Evolutionary conservation across 1,140 invertebrate species (phyloP), one percentile per base, ranked within the genome.

Genomic region (Piezodorus guildinii): DNA sequence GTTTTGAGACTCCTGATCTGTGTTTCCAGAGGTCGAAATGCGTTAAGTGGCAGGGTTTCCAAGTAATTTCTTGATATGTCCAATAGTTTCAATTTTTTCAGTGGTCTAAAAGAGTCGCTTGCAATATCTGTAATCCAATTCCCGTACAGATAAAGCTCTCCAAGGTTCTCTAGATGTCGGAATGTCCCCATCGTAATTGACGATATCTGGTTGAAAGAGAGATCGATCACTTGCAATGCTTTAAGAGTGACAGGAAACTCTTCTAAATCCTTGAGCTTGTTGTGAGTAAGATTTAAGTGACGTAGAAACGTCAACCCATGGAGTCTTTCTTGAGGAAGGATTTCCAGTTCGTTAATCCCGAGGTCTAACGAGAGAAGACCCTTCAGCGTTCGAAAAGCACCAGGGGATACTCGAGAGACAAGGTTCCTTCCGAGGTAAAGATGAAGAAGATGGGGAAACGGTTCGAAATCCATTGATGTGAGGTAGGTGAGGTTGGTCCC

Each of bases 51-150:
- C 58, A 95, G 77, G 69, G 84, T 82, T 73, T 90, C 86, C 62
- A 95, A 81, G 71, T 88, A 86, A 76, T 95, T 95, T 64, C 82
- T 81, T 68, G 88, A 88, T 30, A 94, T 77, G 74, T 94, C 90
- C 19, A 95, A 77, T n/a, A 86, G 74, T 56, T 83, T 76, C 12
- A 93, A 76, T 73, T 88, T 89, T 69, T 87, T 86, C 30, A 93
- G 73, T n/a, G 84, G 84, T 67, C 80, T 80, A 71, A 94, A 93
- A 45, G 87, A 83, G 52, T 91, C 89, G 21, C 79, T 79, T 15
- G 88, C 86, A 45, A 94, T 81, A 0, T 80, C 79, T 1, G 85
- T 85, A 70, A 94, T 85, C 79, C 84, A 87, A 73, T 94, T 94
- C 3, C 87, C 87, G 71, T 84, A 85, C 21, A 94, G 77, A 73